Evolutionary conservation across 30 jellyfish, hydroid and myxozoan species (phyloP), one percentile per base, ranked within the genome.

Genomic region (Clytia hemisphaerica): DNA sequence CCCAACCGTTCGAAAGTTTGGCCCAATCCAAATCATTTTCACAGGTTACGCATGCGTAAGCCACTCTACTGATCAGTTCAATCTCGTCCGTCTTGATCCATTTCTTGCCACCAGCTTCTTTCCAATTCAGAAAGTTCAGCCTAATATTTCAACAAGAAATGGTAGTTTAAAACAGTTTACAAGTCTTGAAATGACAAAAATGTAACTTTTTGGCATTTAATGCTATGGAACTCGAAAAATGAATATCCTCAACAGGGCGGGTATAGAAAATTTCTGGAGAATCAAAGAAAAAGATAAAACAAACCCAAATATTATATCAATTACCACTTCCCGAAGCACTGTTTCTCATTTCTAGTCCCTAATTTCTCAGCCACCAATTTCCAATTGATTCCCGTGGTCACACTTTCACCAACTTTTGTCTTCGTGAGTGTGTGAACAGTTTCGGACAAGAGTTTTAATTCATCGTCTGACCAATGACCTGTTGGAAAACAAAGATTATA

Each of bases 81-180:
- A 67, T 47, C 54, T 88, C 97, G 64, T 79, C 94, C 28, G 76
- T 50, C 61, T 88, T 88, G 16, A 83, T 73, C 97, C 97, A 88
- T 25, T 70, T 82, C 46, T 79, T 73, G 2, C 97, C 97, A 61
- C 89, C 83, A 50, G 79, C 74, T 62, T 88, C 97, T 48, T 78
- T 79, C 97, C 97, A 88, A 63, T 88, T 88, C 68, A 88, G 59
- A 75, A 69, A 88, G 55, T 88, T 80, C 37, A 88, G 50, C 97
- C 97, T 88, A 37, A 25, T 45, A 46, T 38, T 10, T 28, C 35
- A 14, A 40, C n/a, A 40, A 40, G 15, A 40, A 7, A n/a, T 40
- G n/a, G 10, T 30, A 2, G 5, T 4, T n/a, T n/a, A 4, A 46
- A 27, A 46, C 3, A 3, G 24, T 30, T n/a, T 2, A 46, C 9